Evolutionary conservation across 2,797 vertebrate genomes (phyloP).

Genomic region (Sparidentex hasta): DNA sequence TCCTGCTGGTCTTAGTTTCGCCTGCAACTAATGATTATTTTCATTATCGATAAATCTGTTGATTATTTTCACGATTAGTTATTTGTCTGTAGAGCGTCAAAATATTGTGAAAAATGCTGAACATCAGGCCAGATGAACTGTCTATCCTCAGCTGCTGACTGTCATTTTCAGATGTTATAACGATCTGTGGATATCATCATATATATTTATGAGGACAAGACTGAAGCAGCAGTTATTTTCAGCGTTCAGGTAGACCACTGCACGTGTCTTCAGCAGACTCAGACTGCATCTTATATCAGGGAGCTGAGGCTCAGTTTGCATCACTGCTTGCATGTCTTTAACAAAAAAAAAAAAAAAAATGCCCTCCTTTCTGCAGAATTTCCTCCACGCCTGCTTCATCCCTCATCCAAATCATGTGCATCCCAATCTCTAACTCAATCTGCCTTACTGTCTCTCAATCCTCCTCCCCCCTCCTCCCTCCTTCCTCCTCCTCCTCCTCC

Average conservation of each 20-base stretch:
- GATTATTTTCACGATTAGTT: no score
- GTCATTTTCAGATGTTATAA: background rate
- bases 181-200: no score
- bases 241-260: background rate
- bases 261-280: background rate
- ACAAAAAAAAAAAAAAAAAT: background rate
- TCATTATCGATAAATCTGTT: no score
- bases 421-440: conserved; percentile 2
- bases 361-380: background rate
- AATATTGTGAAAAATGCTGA: no score
- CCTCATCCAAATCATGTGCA: background rate
- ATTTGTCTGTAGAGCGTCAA: no score
- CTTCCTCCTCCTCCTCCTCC: background rate
- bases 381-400: background rate
- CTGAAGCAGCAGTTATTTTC: background rate
- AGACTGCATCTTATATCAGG: background rate
- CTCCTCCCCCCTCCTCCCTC: background rate
- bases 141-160: no score
- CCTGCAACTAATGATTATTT: no score
- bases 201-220: background rate
- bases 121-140: no score
- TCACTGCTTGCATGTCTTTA: background rate
- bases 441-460: background rate
- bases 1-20: no score
- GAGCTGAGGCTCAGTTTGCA: background rate